Evolutionary conservation across 1,140 invertebrate species (phyloP).

Genomic region (Mamestra configurata): DNA sequence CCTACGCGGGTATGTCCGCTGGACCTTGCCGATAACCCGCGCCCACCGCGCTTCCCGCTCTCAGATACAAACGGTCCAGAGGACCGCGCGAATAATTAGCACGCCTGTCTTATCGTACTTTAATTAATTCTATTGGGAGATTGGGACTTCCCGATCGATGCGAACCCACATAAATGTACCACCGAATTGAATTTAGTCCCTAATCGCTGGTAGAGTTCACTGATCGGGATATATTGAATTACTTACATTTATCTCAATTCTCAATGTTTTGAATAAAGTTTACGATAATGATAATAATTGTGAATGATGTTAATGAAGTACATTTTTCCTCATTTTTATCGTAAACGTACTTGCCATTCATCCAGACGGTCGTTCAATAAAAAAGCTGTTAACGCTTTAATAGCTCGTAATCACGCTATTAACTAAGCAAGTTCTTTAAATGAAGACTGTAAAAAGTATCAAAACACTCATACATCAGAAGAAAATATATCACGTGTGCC

Average conservation of each 20-base stretch:
- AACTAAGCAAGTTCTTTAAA: constrained; percentile 39
- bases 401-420: constrained; percentile 47
- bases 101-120: constrained; percentile 52
- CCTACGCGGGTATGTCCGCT: constrained; percentile 7
- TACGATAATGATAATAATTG: neutral
- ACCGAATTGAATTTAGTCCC: constrained; percentile 25
- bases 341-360: constrained; percentile 26
- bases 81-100: constrained; percentile 55
- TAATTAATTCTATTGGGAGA: constrained; percentile 55
- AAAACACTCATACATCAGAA: constrained; percentile 1
- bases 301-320: neutral
- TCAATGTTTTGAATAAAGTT: neutral
- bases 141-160: constrained; percentile 8
- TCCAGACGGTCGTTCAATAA: constrained; percentile 34
- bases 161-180: neutral
- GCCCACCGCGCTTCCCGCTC: constrained; percentile 4
- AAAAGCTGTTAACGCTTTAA: constrained; percentile 42
- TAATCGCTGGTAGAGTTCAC: neutral
- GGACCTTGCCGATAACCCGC: constrained; percentile 53
- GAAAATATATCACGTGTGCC: constrained; percentile 42
- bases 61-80: constrained; percentile 28
- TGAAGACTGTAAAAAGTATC: constrained; percentile 41
- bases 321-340: constrained; percentile 8
- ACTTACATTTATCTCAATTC: too few relatives aligned
- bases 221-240: constrained; percentile 8